Base-by-base conservation (phyloP, 2,888 invertebrate species). In the Eulithis testata region DNA sequence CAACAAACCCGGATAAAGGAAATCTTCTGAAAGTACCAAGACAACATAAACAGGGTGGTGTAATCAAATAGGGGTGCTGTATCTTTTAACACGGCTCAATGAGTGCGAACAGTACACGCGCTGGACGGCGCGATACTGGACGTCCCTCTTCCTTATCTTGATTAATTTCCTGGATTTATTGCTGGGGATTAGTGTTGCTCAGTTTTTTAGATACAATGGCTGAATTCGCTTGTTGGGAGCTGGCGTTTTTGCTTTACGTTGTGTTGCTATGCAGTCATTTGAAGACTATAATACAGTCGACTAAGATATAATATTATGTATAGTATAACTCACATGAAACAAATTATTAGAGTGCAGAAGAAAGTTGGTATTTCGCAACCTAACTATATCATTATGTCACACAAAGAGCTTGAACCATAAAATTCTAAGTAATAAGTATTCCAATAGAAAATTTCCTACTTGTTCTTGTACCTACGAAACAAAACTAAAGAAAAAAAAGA, bases 61-160 rank as follows among this genome's bases (percentile, higher is more conserved):
- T 82, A 82, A 83, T 80, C 82, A 83, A 82, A 83, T 78, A 78
- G 82, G 86, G 85, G 86, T 75, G 81, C 79, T 84, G 86, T 88
- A 87, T 89, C 87, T 89, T 82, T 86, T 85, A 80, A 78, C 84
- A 85, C 89, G 84, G 87, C 74, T 83, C 80, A 88, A 76, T 85
- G 88, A 76, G 76, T 76, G 85, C 82, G 87, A 76, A 90, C 89
- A 89, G 88, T 86, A 65, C 68, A 59, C 31, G 51, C 50, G 79
- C 73, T 69, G 73, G 60, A 59, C 68, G 60, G 58, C 61, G 62
- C 58, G 71, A 66, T 65, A 65, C 63, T 62, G 69, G 62, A 64
- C 73, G 66, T 68, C 68, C 73, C 72, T 68, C 76, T 73, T 76
- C 70, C 79, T 83, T 83, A 85, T 84, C 84, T 77, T 78, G 84